phyloP scores from a whole-genome alignment of 2,888 invertebrate genomes.

The Ditylenchus weischeri region DNA sequence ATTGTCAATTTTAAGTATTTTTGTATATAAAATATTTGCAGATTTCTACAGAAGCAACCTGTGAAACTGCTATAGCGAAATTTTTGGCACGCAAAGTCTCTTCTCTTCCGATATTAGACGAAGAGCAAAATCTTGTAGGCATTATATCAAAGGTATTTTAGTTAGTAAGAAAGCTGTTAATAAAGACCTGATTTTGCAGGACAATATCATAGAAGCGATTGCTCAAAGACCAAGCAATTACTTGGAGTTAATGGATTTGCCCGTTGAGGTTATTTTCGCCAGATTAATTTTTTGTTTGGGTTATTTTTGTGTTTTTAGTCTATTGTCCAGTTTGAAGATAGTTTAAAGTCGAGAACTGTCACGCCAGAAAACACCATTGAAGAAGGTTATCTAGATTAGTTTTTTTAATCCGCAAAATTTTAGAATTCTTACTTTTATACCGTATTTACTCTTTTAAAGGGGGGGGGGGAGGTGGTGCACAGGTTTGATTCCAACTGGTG shows the following conservation, averaged over 20 bases:
- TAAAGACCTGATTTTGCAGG: constrained; percentile 18
- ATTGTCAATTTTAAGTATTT: too few species aligned
- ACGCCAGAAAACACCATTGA: constrained; percentile 22
- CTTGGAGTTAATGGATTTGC: constrained; percentile 40
- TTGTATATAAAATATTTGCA: constrained; percentile 24
- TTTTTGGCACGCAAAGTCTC: constrained; percentile 46
- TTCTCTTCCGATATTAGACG: constrained; percentile 44
- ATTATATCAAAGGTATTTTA: constrained; percentile 31
- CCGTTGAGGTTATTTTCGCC: constrained; percentile 29
- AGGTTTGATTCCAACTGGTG: too few species aligned
- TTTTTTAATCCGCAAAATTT: too few species aligned
- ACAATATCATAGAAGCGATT: constrained; percentile 45
- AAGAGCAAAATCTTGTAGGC: constrained; percentile 33
- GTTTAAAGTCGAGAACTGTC: constrained; percentile 8
- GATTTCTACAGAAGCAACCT: constrained; percentile 35
- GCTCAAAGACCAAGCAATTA: constrained; percentile 37
- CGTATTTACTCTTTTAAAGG: too few species aligned
- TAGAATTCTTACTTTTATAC: too few species aligned
- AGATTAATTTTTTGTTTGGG: too few species aligned
- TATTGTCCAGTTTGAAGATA: background rate
- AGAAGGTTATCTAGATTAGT: constrained; percentile 11
- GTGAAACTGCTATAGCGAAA: constrained; percentile 39
- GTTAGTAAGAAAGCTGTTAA: too few species aligned
- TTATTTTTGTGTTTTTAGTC: constrained; percentile 27
- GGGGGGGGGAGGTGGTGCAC: too few species aligned